These are phyloP conservation scores for Drosophila prosaltans DNA, from an alignment of 1,140 invertebrate species.

Conservation along the genomic window DNA sequence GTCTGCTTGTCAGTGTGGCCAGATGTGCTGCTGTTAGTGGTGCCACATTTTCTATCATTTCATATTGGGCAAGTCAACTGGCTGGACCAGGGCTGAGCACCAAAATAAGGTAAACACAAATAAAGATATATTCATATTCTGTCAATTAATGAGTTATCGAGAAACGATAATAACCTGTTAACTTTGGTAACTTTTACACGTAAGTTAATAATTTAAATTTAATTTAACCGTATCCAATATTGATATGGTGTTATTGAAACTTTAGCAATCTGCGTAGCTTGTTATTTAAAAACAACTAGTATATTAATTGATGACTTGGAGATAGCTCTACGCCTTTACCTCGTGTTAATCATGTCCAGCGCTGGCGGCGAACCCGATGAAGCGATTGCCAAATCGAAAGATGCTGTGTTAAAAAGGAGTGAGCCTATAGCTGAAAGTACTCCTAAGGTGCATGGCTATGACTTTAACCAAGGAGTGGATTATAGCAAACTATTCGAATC, in stretches of 20 bases:
- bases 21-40: not conserved
- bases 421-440: constrained; percentile 86
- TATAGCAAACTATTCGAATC: constrained; percentile 93
- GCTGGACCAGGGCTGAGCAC: not conserved
- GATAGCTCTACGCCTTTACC: constrained; percentile 6
- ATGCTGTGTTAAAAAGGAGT: constrained; percentile 88
- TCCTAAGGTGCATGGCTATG: constrained; percentile 90
- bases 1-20: constrained; percentile 38
- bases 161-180: not conserved
- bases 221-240: not conserved
- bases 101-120: not conserved
- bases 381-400: constrained; percentile 83
- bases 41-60: not conserved
- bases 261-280: not conserved
- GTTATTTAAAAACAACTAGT: no score
- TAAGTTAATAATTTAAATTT: no score
- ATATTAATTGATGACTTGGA: not conserved
- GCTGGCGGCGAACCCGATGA: constrained; percentile 80
- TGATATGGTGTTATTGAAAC: not conserved
- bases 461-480: constrained; percentile 96
- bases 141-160: not conserved
- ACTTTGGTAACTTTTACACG: not conserved
- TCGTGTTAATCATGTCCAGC: constrained; percentile 58
- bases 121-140: not conserved
- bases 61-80: not conserved